These are phyloP conservation scores for Saguinus oedipus DNA, from an alignment of 2,797 vertebrate genomes.

Conservation along the genomic window DNA sequence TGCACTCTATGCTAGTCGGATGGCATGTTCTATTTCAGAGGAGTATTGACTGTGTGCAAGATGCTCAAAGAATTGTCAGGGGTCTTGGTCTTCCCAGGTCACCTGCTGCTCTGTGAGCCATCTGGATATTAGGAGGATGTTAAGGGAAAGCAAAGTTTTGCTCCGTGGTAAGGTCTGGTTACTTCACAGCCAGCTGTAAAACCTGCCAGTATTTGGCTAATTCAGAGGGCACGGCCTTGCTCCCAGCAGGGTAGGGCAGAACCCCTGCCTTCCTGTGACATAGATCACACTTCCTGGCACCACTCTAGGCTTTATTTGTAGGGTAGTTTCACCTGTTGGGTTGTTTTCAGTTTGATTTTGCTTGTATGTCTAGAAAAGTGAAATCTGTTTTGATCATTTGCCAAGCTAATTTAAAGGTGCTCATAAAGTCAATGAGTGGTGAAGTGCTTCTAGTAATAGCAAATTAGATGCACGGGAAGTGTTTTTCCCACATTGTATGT, in stretches of 20 bases:
- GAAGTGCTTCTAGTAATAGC: not conserved
- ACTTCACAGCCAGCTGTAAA: not conserved
- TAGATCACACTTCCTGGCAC: not conserved
- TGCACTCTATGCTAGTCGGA: not conserved
- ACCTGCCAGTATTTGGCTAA: fast-evolving
- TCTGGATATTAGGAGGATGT: fast-evolving
- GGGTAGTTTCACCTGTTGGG: not conserved
- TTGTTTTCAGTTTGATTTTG: not conserved
- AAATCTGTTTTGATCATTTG: not conserved
- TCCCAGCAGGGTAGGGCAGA: not conserved
- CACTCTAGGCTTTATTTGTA: fast-evolving
- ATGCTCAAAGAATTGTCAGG: not conserved
- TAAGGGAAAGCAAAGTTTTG: not conserved
- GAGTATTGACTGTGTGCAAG: not conserved
- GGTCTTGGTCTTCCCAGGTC: not conserved
- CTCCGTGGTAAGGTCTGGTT: not conserved
- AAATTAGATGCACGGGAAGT: not conserved
- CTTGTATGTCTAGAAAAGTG: not conserved
- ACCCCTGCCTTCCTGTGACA: not conserved
- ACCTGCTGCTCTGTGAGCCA: not conserved
- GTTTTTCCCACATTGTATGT: not conserved
- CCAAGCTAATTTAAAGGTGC: not conserved
- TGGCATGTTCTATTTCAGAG: not conserved
- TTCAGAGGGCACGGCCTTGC: not conserved
- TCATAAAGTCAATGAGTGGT: not conserved